phyloP scores from a whole-genome alignment of 2,797 vertebrate species.

The Holocentrus rufus region DNA sequence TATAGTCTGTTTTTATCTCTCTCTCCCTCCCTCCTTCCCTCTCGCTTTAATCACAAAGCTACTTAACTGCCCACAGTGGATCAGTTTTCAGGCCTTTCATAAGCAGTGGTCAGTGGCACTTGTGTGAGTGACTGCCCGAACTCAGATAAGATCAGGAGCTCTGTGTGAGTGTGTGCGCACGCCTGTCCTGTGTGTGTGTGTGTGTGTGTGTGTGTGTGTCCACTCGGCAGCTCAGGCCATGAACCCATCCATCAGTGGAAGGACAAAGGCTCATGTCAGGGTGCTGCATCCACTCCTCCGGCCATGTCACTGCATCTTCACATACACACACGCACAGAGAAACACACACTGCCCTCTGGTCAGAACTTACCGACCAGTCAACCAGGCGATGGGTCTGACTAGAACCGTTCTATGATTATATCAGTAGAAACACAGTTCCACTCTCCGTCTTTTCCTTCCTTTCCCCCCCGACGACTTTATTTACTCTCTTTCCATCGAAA shows the following conservation, averaged over 20 bases:
- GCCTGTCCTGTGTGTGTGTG: constrained; percentile 33
- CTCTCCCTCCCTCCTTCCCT: constrained; percentile 19
- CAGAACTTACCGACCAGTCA: constrained; percentile 53
- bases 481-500: not conserved
- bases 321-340: constrained; percentile 18
- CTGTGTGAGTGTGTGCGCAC: constrained; percentile 39
- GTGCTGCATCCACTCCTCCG: constrained; percentile 77
- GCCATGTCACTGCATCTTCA: constrained; percentile 71
- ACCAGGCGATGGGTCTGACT: constrained; percentile 47
- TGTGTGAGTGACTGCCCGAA: constrained; percentile 71
- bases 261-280: constrained; percentile 90
- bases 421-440: constrained; percentile 26
- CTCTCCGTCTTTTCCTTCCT: not conserved
- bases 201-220: constrained; percentile 59
- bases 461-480: not conserved
- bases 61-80: constrained; percentile 49
- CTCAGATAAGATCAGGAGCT: constrained; percentile 86
- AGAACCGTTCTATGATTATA: constrained; percentile 45
- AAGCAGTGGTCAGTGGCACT: constrained; percentile 75
- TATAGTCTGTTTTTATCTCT: not conserved
- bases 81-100: constrained; percentile 72
- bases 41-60: constrained; percentile 54
- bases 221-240: constrained; percentile 78
- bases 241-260: constrained; percentile 86
- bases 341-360: constrained; percentile 13